Percentiles rank a stretch among this genome's conserved stretches.
phyloP scores from a whole-genome alignment of 2,113 vertebrate genomes.

The Serinus canaria region DNA sequence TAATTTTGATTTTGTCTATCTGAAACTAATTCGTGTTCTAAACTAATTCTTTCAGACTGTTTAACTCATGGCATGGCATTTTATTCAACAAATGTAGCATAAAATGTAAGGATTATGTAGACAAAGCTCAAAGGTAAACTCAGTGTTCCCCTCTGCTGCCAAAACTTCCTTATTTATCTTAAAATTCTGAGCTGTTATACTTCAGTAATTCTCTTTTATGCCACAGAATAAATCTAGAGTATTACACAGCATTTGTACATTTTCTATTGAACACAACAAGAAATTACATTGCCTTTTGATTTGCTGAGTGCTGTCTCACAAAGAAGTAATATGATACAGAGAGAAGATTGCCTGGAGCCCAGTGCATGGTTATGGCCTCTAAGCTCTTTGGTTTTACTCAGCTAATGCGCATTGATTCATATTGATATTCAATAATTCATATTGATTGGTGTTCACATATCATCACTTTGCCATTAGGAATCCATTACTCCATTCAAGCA shows the following conservation, averaged over 20 bases:
- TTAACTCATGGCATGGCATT: not conserved
- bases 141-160: not conserved
- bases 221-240: not conserved
- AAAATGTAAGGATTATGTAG: constrained; percentile 13
- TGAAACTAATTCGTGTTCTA: not conserved
- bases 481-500: not conserved
- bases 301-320: not conserved
- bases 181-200: not conserved
- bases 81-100: not conserved
- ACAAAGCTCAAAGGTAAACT: constrained; percentile 10
- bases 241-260: not conserved
- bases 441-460: not conserved
- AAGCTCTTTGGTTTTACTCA: not conserved
- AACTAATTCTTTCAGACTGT: not conserved
- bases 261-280: not conserved
- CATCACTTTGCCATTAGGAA: not conserved
- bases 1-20: not conserved
- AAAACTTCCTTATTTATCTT: constrained; percentile 1
- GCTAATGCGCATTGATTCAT: not conserved
- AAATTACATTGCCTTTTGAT: not conserved
- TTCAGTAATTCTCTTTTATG: not conserved
- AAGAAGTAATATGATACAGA: not conserved
- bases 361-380: not conserved
- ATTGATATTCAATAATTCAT: not conserved
- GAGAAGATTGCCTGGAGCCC: not conserved